phyloP scores from a whole-genome alignment of 2,797 vertebrate genomes.

The Columba guinea region DNA sequence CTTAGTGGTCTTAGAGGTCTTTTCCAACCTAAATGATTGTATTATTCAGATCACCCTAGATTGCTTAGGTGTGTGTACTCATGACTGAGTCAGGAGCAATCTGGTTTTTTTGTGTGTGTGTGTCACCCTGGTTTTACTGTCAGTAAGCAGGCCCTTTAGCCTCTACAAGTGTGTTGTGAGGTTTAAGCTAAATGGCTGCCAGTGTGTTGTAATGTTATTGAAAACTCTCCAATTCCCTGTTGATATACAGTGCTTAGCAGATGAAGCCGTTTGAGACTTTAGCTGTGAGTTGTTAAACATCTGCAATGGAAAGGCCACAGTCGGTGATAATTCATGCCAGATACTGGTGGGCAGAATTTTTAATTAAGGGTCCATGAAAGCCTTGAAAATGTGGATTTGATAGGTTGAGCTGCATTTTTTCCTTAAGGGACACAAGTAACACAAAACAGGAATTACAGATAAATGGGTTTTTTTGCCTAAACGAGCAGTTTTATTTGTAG shows the following conservation, averaged over 20 bases:
- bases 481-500: not conserved
- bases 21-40: not conserved
- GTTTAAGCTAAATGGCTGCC: not conserved
- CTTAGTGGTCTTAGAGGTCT: too few species aligned
- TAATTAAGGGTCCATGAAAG: not conserved
- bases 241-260: not conserved
- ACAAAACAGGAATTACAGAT: not conserved
- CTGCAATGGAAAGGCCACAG: not conserved
- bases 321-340: not conserved
- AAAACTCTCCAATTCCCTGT: not conserved
- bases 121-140: not conserved
- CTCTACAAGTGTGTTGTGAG: not conserved
- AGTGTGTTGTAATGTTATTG: not conserved
- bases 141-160: not conserved
- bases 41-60: not conserved
- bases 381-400: not conserved
- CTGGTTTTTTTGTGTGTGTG: not conserved
- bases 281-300: accelerated
- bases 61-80: not conserved
- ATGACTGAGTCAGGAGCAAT: not conserved
- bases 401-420: not conserved
- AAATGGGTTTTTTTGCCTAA: not conserved
- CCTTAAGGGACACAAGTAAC: not conserved
- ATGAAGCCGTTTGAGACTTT: not conserved
- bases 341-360: not conserved